These are phyloP conservation scores for Andrena praecox DNA, from an alignment of 2,888 invertebrate species.

Conservation along the genomic window DNA sequence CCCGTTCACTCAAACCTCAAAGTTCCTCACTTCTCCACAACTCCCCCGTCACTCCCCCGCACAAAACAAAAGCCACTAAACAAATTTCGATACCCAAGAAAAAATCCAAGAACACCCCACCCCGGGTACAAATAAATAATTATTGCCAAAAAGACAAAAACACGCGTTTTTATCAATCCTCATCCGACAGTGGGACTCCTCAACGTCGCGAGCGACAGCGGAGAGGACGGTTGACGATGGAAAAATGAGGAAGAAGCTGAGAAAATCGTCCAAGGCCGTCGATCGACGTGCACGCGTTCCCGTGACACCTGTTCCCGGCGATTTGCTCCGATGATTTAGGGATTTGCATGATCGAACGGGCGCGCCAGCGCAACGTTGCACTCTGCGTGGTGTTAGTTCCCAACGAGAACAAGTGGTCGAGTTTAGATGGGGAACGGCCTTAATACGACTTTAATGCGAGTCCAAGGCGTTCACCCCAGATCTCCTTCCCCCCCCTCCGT, in stretches of 20 bases:
- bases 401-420: conserved; percentile 52
- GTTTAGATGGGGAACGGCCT: conserved; percentile 70
- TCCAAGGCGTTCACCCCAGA: conserved; percentile 66
- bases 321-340: conserved; percentile 72
- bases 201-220: not conserved
- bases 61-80: too few species aligned
- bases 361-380: conserved; percentile 28
- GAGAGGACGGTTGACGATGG: not conserved
- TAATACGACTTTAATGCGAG: conserved; percentile 76
- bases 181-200: not conserved
- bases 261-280: conserved; percentile 47
- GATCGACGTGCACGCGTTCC: conserved; percentile 14
- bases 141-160: not conserved
- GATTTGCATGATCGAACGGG: conserved; percentile 73
- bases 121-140: conserved; percentile 4
- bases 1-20: too few species aligned
- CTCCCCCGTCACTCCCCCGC: too few species aligned
- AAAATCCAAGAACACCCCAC: conserved; percentile 13
- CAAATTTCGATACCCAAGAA: conserved; percentile 9
- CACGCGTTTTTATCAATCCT: not conserved
- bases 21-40: too few species aligned
- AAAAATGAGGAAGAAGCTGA: conserved; percentile 4
- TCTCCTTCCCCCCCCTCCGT: not conserved
- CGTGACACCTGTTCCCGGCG: conserved; percentile 65
- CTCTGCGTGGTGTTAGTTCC: conserved; percentile 26